Conservation (phyloP, 2,113 vertebrate genomes). For the Myocastor coypus region DNA sequence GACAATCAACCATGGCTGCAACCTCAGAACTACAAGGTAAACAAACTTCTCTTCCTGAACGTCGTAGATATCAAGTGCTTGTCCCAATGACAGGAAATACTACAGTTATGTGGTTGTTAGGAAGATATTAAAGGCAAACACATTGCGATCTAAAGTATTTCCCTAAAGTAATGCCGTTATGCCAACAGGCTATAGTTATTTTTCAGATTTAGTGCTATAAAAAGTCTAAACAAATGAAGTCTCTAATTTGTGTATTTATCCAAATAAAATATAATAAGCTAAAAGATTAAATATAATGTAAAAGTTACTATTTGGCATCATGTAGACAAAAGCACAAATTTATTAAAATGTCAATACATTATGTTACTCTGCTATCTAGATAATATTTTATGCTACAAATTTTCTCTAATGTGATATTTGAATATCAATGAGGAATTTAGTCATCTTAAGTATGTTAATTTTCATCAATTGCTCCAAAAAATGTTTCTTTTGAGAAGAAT, state of each 20-base stretch:
- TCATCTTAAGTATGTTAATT: neutral
- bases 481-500: slow-evolving; percentile 34
- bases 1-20: neutral
- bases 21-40: neutral
- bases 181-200: neutral
- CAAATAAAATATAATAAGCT: neutral
- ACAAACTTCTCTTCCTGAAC: neutral
- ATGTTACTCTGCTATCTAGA: neutral
- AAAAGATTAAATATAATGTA: slow-evolving; percentile 37
- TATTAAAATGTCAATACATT: slow-evolving; percentile 13
- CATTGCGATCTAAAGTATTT: neutral
- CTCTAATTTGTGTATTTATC: neutral
- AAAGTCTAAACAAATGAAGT: neutral
- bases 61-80: no score
- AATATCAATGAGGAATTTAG: neutral
- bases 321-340: neutral
- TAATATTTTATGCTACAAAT: neutral
- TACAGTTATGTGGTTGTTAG: neutral
- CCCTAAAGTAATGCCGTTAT: neutral
- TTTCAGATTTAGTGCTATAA: neutral
- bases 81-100: neutral
- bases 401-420: neutral
- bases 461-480: neutral
- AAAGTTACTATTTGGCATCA: slow-evolving; percentile 27
- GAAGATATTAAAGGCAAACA: neutral